phyloP scores from a whole-genome alignment of 2,113 vertebrate genomes.

The Poeciliopsis prolifica region DNA sequence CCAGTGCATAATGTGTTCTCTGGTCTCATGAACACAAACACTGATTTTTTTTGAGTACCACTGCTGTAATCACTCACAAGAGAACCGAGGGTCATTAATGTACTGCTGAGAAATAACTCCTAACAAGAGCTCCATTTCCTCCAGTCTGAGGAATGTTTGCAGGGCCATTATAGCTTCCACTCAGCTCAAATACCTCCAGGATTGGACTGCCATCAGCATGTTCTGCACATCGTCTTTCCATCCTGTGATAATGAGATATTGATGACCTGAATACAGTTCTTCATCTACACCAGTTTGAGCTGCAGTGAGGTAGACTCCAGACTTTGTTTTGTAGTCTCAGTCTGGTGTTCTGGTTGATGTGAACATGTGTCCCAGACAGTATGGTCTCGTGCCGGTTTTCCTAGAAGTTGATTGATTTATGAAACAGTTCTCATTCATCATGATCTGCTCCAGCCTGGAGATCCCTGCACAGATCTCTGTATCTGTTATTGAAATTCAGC shows the following conservation, averaged over 20 bases:
- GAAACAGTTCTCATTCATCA: background rate
- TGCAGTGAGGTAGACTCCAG: background rate
- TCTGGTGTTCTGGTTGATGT: background rate
- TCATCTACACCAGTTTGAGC: background rate
- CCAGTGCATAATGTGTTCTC: background rate
- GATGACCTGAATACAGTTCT: background rate
- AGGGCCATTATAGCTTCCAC: background rate
- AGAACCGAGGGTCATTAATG: background rate
- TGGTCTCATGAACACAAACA: background rate
- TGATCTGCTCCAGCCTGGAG: background rate
- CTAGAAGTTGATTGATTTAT: background rate
- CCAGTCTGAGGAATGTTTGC: background rate
- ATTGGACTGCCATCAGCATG: background rate
- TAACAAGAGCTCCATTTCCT: background rate
- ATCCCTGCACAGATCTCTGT: background rate
- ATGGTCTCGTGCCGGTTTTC: background rate
- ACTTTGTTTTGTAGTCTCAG: background rate
- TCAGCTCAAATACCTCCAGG: background rate
- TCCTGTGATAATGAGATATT: conserved; percentile 9
- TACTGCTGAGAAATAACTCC: background rate
- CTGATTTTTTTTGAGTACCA: background rate
- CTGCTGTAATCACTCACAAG: background rate
- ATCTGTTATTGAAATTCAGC: background rate
- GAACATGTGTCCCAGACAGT: background rate
- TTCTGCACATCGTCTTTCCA: background rate